A percentile compares a stretch with the other conserved stretches of the same genome.
These are phyloP conservation scores for Trachelus tabidus DNA, from an alignment of 2,888 invertebrate species.

Conservation along the genomic window DNA sequence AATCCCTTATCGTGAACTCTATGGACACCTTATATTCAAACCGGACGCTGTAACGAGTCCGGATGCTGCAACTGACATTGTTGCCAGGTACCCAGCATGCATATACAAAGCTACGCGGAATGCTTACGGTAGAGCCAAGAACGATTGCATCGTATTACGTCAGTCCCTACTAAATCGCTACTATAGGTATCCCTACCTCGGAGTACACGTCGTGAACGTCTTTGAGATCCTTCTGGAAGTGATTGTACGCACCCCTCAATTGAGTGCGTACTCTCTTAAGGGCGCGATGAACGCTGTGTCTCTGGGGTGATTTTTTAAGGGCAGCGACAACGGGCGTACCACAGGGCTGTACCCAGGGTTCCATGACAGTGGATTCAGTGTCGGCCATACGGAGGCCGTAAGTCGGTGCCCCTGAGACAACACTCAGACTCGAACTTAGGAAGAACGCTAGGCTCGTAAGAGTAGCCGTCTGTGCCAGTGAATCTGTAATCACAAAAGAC, in stretches of 20 bases:
- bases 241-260: conserved; percentile 59
- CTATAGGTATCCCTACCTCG: conserved; percentile 46
- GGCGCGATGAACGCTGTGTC: conserved; percentile 56
- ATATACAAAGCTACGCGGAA: neutral
- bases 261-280: conserved; percentile 61
- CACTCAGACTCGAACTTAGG: conserved; percentile 50
- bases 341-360: conserved; percentile 62
- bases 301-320: conserved; percentile 46
- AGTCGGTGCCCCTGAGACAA: conserved; percentile 48
- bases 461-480: conserved; percentile 60
- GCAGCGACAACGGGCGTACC: conserved; percentile 53
- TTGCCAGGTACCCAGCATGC: neutral
- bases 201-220: conserved; percentile 58
- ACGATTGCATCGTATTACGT: neutral
- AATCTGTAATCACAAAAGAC: conserved; percentile 50
- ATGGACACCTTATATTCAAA: conserved; percentile 18
- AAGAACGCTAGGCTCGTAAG: conserved; percentile 60
- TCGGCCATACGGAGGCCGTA: conserved; percentile 43
- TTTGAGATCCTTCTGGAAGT: conserved; percentile 57
- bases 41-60: conserved; percentile 4
- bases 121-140: neutral
- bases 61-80: conserved; percentile 2
- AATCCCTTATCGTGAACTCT: conserved; percentile 36
- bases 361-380: conserved; percentile 40
- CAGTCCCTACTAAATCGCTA: neutral